Base-by-base conservation (phyloP, 2,113 vertebrate genomes). In the Oxygymnocypris stewartii region DNA sequence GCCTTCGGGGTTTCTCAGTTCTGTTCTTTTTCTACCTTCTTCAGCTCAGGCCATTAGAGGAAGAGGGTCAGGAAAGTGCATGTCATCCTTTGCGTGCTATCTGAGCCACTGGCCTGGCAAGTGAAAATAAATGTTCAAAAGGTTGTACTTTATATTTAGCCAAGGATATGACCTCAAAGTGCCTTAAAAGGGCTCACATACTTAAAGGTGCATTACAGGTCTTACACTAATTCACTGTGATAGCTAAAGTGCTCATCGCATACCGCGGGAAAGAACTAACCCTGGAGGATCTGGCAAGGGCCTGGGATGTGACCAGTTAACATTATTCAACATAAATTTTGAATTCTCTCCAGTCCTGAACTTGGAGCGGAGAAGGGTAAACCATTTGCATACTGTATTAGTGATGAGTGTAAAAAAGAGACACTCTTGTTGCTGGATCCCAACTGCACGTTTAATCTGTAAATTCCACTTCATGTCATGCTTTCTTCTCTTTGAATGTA, bases 181-280 rank as follows among this genome's bases (percentile, higher is more conserved):
- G 93, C 93, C 94, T 95, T 96, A 95, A 96, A 96, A 96, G 93
- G 94, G 91, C 94, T 94, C 93, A 91, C 90, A 93, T 95, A 95
- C 94, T 96, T 95, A 95, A 96, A 97, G 96, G 95, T 97, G 94
- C 95, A 96, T 96, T 97, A 96, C 94, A 95, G 92, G 93, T 95
- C 95, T 95, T 95, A 95, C 92, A 93, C 96, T 98, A 97, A 98
- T 97, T 96, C 94, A 94, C 95, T 94, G 94, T 94, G 96, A 97
- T 96, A 94, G 96, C 94, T 96, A 96, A 97, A 97, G 96, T 97
- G 96, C 95, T 96, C 93, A 92, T 92, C 92, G 91, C 91, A 90
- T 93, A 93, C 95, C 95, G 93, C 93, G 87, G 90, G 96, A 96
- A 96, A 87, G 89, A 94, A 79, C 25, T n/a, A 92, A 92, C 92